These are phyloP conservation scores for Stenchaetothrips biformis DNA, from an alignment of 2,888 invertebrate species.

Conservation along the genomic window DNA sequence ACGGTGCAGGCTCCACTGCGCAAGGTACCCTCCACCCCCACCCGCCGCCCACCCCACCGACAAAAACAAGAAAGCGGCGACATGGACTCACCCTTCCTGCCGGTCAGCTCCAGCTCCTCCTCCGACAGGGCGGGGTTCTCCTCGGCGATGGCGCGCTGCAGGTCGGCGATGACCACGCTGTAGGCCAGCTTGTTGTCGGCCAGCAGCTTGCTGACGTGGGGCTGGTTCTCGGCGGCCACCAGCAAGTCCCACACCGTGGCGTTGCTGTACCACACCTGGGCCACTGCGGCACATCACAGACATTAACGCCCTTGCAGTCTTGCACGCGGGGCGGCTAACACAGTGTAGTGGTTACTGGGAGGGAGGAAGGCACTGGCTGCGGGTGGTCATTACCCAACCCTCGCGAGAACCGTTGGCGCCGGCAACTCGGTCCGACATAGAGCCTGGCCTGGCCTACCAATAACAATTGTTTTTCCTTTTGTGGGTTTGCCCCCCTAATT, in stretches of 20 bases:
- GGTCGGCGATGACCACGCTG: conserved; percentile 68
- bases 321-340: not conserved
- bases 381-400: too few relatives aligned
- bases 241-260: conserved; percentile 62
- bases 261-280: conserved; percentile 60
- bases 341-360: not conserved
- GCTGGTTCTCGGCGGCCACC: conserved; percentile 60
- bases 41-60: too few relatives aligned
- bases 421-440: too few relatives aligned
- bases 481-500: too few relatives aligned
- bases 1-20: too few relatives aligned
- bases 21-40: too few relatives aligned
- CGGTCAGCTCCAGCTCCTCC: conserved; percentile 62
- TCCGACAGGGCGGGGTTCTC: conserved; percentile 70
- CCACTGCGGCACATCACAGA: conserved; percentile 47
- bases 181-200: conserved; percentile 59
- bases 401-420: too few relatives aligned
- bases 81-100: conserved; percentile 58
- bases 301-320: conserved; percentile 4
- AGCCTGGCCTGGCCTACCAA: too few relatives aligned
- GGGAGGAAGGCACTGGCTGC: too few relatives aligned
- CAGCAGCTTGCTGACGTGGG: conserved; percentile 59
- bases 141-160: conserved; percentile 71
- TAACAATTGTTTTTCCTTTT: too few relatives aligned
- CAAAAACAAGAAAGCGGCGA: not conserved